Percentiles rank a stretch among this genome's conserved stretches.
Conservation (phyloP, 1,140 invertebrate genomes). For the Calliopsis andreniformis region DNA sequence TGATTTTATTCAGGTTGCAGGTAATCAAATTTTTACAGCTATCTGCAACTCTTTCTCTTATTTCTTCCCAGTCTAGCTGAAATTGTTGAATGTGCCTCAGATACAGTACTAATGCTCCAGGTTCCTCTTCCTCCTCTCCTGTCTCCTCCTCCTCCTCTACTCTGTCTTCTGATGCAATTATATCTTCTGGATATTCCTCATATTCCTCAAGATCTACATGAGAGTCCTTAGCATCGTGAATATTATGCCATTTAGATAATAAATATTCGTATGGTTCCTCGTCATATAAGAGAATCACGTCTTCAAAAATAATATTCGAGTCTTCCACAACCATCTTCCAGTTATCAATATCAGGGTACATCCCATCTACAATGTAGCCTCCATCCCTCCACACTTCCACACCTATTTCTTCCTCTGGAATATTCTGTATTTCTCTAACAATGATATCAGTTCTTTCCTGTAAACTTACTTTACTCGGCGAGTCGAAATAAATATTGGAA, state of each 20-base stretch:
- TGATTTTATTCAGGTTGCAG: slow-evolving; percentile 50
- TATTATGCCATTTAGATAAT: slow-evolving; percentile 46
- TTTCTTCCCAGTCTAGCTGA: slow-evolving; percentile 29
- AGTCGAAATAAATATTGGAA: slow-evolving; percentile 20
- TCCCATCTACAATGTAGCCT: slow-evolving; percentile 83
- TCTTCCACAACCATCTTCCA: slow-evolving; percentile 78
- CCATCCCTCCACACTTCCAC: slow-evolving; percentile 70
- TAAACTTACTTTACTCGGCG: slow-evolving; percentile 49
- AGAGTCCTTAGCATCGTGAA: neutral
- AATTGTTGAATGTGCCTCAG: slow-evolving; percentile 41
- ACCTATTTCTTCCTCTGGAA: slow-evolving; percentile 60
- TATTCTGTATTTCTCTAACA: slow-evolving; percentile 70
- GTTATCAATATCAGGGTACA: slow-evolving; percentile 79
- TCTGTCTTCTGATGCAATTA: neutral
- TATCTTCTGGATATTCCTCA: neutral
- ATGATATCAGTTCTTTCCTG: slow-evolving; percentile 78
- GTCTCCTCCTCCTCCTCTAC: slow-evolving; percentile 21
- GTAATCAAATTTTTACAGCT: slow-evolving; percentile 34
- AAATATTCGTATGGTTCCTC: slow-evolving; percentile 68
- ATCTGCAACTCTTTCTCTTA: slow-evolving; percentile 27
- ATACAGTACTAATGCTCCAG: slow-evolving; percentile 7
- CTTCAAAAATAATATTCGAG: slow-evolving; percentile 80
- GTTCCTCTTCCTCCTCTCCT: slow-evolving; percentile 16
- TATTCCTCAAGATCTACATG: neutral
- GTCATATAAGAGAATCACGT: slow-evolving; percentile 81